A percentile compares a stretch with the other conserved stretches of the same genome.
Conservation (phyloP, 2,797 vertebrate genomes). For the Cottoperca gobio region DNA sequence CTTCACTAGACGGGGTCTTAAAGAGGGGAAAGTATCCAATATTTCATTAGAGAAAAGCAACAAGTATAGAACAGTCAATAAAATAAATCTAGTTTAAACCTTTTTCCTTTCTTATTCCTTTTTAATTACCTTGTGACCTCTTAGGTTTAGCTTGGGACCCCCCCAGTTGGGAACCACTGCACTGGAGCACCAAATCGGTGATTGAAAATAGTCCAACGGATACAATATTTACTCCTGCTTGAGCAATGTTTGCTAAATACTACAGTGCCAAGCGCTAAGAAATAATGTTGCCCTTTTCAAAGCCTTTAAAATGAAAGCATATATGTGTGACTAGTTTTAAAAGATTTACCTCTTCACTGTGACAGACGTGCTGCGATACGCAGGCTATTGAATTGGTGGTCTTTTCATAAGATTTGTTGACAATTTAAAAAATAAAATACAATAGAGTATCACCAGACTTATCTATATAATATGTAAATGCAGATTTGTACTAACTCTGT, state of each 20-base stretch:
- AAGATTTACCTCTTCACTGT: background rate
- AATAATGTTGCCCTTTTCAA: no score
- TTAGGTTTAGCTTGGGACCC: background rate
- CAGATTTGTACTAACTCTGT: background rate
- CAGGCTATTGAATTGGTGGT: background rate
- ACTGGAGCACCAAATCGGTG: no score
- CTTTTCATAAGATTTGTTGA: background rate
- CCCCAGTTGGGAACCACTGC: background rate
- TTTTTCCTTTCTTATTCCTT: background rate
- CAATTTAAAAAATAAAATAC: background rate
- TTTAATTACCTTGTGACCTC: background rate
- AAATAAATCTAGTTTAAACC: no score
- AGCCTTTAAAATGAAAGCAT: no score
- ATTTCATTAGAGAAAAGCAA: no score
- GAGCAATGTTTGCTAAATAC: no score
- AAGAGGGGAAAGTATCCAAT: background rate
- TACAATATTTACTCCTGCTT: no score
- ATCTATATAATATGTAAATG: background rate
- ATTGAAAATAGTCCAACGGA: no score
- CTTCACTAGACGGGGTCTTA: background rate
- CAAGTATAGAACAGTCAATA: no score
- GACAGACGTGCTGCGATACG: no score
- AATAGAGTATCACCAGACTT: background rate
- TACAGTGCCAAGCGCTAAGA: no score
- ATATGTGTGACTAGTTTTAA: background rate